Base-by-base conservation (phyloP, 1,140 invertebrate genomes). In the Drosophila tropicalis region DNA sequence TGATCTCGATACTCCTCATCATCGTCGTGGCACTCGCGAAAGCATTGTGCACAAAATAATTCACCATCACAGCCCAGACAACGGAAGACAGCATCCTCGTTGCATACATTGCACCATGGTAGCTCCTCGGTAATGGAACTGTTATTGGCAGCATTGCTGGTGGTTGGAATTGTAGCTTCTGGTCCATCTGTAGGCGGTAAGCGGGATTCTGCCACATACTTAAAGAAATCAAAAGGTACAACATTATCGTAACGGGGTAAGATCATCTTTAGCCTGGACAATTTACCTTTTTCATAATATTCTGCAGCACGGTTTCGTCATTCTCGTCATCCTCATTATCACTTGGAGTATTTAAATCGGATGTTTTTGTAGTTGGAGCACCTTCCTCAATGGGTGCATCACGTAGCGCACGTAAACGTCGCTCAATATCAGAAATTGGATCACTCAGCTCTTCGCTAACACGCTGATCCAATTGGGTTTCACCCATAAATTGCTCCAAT, bases 21-120 rank as follows among this genome's bases (percentile, higher is more conserved):
- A 54, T 93, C 92, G 32, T 92, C 90, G 71, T 94, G 94, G 22
- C 92, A 92, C 82, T 94, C 93, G 19, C 78, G 92, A 79, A 94
- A 96, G 85, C 96, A 97, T 70, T 92, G 90, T 6, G 92, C 92
- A 91, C 96, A 97, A 81, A 96, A 97, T 1, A 96, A 91, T 91
- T 96, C 96, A 56, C 93, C 93, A 79, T 94, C 94, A 92, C 96
- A 97, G 72, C 94, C 95, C 41, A 94, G 89, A 89, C 96, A 97
- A 39, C 94, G 93, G 62, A 95, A 92, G 13, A 78, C 93, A 3
- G 96, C 96, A 93, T 96, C 95, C 85, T 96, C 94, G 91, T 96
- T 96, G 81, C 96, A 97, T 51, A 96, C 94, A 78, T 94, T 94
- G 92, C 96, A 97, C 94, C 95, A 96, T 44, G 95, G 95, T 5